Conservation (phyloP, 1,140 invertebrate genomes). For the Drosophila sp. region DNA sequence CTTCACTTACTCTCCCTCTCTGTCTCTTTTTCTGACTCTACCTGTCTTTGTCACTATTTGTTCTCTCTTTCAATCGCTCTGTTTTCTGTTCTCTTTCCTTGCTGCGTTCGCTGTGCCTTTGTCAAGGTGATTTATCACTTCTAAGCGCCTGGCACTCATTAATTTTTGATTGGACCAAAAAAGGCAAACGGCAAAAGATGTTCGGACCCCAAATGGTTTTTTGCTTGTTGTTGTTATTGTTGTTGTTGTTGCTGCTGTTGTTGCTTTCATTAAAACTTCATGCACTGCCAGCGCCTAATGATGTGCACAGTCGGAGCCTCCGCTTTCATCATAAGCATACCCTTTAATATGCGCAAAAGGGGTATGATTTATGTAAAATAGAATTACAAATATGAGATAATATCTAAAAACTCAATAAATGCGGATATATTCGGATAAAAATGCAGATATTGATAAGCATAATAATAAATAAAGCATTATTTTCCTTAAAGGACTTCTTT, state of each 20-base stretch:
- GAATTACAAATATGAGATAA: too few species aligned
- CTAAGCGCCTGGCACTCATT: slow-evolving; percentile 81
- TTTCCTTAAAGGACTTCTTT: too few species aligned
- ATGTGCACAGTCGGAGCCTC: slow-evolving; percentile 41
- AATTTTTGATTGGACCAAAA: slow-evolving; percentile 82
- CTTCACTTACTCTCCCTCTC: neutral
- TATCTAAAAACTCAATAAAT: neutral
- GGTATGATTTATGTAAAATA: too few species aligned
- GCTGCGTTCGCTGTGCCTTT: slow-evolving; percentile 58
- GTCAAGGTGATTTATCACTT: slow-evolving; percentile 83
- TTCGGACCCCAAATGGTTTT: slow-evolving; percentile 49
- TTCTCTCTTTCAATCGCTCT: neutral
- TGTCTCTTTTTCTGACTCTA: neutral
- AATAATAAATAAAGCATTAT: neutral
- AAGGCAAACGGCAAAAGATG: slow-evolving; percentile 73
- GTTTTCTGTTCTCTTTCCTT: slow-evolving; percentile 2
- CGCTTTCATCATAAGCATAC: slow-evolving; percentile 38
- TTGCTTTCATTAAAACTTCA: slow-evolving; percentile 77
- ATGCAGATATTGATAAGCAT: too few species aligned
- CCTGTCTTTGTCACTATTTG: neutral
- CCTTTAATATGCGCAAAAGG: neutral
- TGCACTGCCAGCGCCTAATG: slow-evolving; percentile 66
- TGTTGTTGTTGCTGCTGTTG: slow-evolving; percentile 7
- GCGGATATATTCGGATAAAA: too few species aligned
- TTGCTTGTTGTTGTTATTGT: slow-evolving; percentile 29